A percentile compares a stretch with the other conserved stretches of the same genome.
phyloP scores from a whole-genome alignment of 2,113 vertebrate genomes.

The Rhinolophus ferrumequinum region DNA sequence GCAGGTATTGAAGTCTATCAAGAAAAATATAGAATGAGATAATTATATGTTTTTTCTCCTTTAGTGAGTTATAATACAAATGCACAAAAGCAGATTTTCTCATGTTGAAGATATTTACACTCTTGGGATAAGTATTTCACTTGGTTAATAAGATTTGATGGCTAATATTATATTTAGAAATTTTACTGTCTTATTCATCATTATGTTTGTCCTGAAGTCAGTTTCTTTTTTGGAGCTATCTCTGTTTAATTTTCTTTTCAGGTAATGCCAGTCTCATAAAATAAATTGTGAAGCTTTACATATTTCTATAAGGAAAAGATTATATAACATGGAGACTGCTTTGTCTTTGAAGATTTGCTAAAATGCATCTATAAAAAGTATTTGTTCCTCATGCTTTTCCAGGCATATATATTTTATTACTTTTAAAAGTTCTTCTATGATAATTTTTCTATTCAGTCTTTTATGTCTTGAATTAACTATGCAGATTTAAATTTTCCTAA shows the following conservation, averaged over 20 bases:
- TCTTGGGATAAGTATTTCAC: not conserved
- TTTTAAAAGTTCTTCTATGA: not conserved
- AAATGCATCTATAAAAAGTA: not conserved
- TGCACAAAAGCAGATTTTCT: not conserved
- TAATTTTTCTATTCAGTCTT: constrained; percentile 1
- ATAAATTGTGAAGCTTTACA: not conserved
- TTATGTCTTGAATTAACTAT: not conserved
- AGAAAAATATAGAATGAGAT: not conserved
- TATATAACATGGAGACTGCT: not conserved
- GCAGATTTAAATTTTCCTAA: not conserved
- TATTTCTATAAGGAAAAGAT: not conserved
- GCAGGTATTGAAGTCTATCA: not conserved
- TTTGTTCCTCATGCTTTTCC: not conserved
- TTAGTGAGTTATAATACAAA: not conserved
- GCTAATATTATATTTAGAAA: not conserved
- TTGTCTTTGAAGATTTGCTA: not conserved
- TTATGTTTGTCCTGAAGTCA: not conserved
- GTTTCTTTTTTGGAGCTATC: not conserved
- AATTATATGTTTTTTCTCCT: not conserved
- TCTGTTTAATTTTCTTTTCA: not conserved
- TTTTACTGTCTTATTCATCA: not conserved
- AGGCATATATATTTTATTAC: not conserved
- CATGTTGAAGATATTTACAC: not conserved
- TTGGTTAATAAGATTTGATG: not conserved
- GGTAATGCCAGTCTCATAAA: not conserved